Evolutionary conservation across 2,797 vertebrate genomes (phyloP).

Genomic region (Danio jaintianensis): DNA sequence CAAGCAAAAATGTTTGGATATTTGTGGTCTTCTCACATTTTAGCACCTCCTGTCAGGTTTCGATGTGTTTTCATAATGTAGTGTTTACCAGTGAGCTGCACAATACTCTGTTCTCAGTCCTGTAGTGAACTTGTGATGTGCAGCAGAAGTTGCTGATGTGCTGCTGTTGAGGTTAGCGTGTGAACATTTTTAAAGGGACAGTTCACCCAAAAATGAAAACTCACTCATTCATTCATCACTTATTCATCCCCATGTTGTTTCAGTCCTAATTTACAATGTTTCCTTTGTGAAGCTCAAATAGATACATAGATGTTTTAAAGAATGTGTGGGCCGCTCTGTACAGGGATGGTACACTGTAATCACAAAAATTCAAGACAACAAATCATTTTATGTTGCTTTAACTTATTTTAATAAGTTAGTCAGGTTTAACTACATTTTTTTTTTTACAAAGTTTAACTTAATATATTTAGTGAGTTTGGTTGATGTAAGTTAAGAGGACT

Average conservation of each 20-base stretch:
- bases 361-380: too few species aligned
- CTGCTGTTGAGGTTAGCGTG: not conserved
- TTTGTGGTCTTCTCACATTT: too few species aligned
- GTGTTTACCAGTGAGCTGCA: not conserved
- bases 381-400: too few species aligned
- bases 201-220: not conserved
- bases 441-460: too few species aligned
- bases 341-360: too few species aligned
- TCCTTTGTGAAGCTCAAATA: not conserved
- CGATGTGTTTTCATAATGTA: conserved; percentile 34
- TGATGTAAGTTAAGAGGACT: too few species aligned
- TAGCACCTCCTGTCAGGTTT: not conserved
- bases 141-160: not conserved
- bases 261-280: not conserved
- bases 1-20: too few species aligned
- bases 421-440: too few species aligned
- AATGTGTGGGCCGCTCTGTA: not conserved
- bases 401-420: too few species aligned
- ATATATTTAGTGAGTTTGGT: too few species aligned
- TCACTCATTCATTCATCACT: too few species aligned
- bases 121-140: not conserved
- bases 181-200: not conserved
- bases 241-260: not conserved
- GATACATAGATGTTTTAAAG: not conserved
- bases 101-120: not conserved